These are phyloP conservation scores for Mesochorus sp. DNA, from an alignment of 2,888 invertebrate genomes.

Conservation along the genomic window DNA sequence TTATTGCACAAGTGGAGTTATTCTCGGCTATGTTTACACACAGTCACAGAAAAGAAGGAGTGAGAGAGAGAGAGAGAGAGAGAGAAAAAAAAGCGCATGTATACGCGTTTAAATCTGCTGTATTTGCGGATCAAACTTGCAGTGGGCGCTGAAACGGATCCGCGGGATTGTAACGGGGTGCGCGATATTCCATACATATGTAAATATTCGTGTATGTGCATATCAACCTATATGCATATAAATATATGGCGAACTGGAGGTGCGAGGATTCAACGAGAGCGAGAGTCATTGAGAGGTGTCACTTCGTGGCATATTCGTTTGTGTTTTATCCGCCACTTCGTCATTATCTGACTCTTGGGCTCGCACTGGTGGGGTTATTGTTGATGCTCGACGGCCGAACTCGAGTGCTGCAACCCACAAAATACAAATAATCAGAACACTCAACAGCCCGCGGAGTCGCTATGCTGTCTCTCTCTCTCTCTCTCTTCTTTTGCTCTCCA, in stretches of 20 bases:
- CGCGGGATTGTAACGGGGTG: not conserved
- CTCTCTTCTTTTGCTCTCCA: constrained; percentile 55
- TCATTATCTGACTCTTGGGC: constrained; percentile 63
- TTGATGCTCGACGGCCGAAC: constrained; percentile 74
- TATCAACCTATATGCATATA: not conserved
- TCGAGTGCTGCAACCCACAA: constrained; percentile 72
- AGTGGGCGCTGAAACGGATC: constrained; percentile 55
- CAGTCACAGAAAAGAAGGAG: not conserved
- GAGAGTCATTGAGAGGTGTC: constrained; percentile 82
- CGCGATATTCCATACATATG: no score
- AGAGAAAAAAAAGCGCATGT: no score
- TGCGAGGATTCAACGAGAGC: constrained; percentile 37
- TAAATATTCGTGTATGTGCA: not conserved
- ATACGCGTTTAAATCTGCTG: not conserved
- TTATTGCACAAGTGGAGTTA: constrained; percentile 77
- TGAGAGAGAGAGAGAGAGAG: no score
- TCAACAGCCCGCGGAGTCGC: constrained; percentile 42
- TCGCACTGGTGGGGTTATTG: constrained; percentile 67
- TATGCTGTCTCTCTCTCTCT: constrained; percentile 58
- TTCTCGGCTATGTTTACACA: constrained; percentile 45
- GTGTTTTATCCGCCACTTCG: constrained; percentile 75
- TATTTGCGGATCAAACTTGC: constrained; percentile 41
- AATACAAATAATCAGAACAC: constrained; percentile 77
- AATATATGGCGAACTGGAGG: no score
- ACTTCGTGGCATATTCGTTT: constrained; percentile 82